These are phyloP conservation scores for Pseudococcus viburni DNA, from an alignment of 2,888 invertebrate genomes.

Conservation along the genomic window DNA sequence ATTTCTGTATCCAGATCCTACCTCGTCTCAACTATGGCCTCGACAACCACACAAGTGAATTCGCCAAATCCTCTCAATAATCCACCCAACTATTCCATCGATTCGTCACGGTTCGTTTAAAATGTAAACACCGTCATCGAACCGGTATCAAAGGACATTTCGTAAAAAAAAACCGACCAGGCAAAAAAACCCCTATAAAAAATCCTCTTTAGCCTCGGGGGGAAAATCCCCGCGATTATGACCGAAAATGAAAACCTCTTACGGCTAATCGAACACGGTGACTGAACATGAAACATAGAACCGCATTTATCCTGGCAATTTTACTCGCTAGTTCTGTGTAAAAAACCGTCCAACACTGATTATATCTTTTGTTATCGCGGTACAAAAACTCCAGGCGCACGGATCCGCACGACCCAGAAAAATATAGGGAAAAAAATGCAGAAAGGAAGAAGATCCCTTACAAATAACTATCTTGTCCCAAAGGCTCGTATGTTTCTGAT, in stretches of 20 bases:
- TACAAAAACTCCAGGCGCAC: background rate
- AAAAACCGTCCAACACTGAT: constrained; percentile 17
- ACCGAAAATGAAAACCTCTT: background rate
- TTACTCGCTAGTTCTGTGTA: background rate
- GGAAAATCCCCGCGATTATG: background rate
- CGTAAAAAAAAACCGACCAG: background rate
- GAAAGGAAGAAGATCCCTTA: constrained; percentile 52
- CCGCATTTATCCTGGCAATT: constrained; percentile 43
- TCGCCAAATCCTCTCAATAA: background rate
- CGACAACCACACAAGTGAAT: too few species aligned
- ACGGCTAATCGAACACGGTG: constrained; percentile 38
- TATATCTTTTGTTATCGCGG: constrained; percentile 41
- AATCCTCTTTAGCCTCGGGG: too few species aligned
- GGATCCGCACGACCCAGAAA: background rate
- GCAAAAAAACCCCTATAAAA: background rate
- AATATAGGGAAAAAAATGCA: background rate
- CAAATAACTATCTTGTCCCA: constrained; percentile 65
- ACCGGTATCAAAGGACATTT: background rate
- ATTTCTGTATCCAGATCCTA: too few species aligned
- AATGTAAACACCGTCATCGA: constrained; percentile 32
- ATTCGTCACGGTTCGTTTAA: constrained; percentile 34
- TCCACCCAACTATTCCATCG: background rate
- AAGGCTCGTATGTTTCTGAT: constrained; percentile 56
- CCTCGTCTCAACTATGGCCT: too few species aligned
- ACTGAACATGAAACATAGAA: background rate